Percentiles rank a stretch among this genome's conserved stretches.
phyloP scores from a whole-genome alignment of 1,140 invertebrate species.

The Drosophila kanapiae region DNA sequence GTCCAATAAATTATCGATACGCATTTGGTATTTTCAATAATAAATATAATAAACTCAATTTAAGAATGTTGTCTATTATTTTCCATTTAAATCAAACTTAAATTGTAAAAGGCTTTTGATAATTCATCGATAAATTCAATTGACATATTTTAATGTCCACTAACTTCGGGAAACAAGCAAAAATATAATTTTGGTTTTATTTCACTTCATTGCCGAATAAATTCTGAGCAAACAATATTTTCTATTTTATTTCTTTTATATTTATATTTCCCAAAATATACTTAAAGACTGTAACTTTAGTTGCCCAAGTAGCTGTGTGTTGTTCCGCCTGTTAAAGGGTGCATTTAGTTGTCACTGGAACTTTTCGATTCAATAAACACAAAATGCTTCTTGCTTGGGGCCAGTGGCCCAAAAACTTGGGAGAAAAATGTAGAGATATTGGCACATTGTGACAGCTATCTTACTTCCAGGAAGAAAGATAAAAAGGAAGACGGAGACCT shows the following conservation, averaged over 20 bases:
- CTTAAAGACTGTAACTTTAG: conserved; percentile 13
- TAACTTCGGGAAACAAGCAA: neutral
- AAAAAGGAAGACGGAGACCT: neutral
- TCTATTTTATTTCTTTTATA: too few relatives aligned
- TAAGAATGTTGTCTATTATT: neutral
- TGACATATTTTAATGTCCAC: neutral
- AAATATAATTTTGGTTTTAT: too few relatives aligned
- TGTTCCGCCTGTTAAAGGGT: conserved; percentile 15
- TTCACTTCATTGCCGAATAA: neutral
- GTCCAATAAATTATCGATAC: neutral
- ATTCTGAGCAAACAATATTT: neutral
- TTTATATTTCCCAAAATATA: neutral
- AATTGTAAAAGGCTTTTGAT: neutral
- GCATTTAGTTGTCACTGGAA: conserved; percentile 18
- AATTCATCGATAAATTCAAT: neutral
- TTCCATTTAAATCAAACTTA: neutral
- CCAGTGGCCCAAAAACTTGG: neutral
- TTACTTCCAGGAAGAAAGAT: conserved; percentile 18
- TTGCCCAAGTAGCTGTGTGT: conserved; percentile 1
- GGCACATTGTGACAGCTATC: conserved; percentile 20
- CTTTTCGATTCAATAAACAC: conserved; percentile 24
- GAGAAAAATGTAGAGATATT: conserved; percentile 2
- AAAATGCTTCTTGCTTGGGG: conserved; percentile 15
- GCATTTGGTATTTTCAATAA: neutral
- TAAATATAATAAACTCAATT: neutral